Evolutionary conservation across 1,140 invertebrate genomes (phyloP), one percentile per base, ranked within the genome.

Genomic region (Oncopeltus fasciatus): DNA sequence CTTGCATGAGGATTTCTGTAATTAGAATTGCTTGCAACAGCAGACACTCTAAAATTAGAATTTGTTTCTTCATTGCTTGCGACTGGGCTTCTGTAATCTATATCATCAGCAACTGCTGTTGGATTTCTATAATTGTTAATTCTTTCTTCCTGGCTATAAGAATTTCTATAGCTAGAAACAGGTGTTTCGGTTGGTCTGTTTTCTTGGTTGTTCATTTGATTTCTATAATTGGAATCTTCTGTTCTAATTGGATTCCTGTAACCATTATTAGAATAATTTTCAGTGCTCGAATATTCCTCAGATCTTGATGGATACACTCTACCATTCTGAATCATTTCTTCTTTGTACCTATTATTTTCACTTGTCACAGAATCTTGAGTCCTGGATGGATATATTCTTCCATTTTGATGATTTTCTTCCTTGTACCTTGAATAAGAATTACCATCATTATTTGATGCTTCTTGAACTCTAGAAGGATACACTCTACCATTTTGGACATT

Each of bases 1-100:
- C 33, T 33, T n/a, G 26, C 38, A 33, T 21, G 46, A 27, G 51
- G 64, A 47, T 49, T 33, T 59, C 51, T 60, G 59, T 57, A 38
- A 24, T 38, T 46, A 29, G 33, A 43, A 18, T 31, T 46, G 33
- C 28, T 20, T 43, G 57, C 14, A 14, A 28, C 11, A 26, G 57
- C n/a, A 38, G 58, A 31, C 31, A 56, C 20, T 14, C 49, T 53
- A 53, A 24, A 53, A 27, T 53, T 53, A 24, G 24, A 24, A 3
- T 24, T 24, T 9, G 49, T 53, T 9, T 53, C 49, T 53, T 53
- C 49, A 53, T 53, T 53, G 16, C 49, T 53, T 24, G 26, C 20
- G 3, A 12, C 16, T 24, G 49, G 49, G 14, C 14, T 24, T 53
- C 49, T 20, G 26, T 53, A 53, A 16, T 53, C 18, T 16, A 53